Evolutionary conservation across 2,888 invertebrate genomes (phyloP), one percentile per base, ranked within the genome.

Genomic region (Trichogramma evanescens): DNA sequence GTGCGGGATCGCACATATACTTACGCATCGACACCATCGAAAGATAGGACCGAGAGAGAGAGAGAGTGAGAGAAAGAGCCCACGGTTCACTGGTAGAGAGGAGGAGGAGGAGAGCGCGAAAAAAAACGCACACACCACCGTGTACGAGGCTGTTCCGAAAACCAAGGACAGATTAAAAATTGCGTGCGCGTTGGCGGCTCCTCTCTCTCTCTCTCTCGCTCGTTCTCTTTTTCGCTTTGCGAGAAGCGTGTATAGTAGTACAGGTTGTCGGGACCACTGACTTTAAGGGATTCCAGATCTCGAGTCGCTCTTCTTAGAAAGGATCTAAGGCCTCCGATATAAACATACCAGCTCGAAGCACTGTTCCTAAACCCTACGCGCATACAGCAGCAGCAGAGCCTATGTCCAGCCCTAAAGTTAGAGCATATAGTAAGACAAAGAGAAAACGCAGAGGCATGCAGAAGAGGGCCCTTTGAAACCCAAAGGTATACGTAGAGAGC

Each of bases 251-350:
- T 26, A 26, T 26, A 26, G 26, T 3, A 26, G 26, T 26, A 26
- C 62, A 53, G 55, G 51, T 55, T 55, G 55, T 55, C 54, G 58
- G 55, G 59, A 63, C 56, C 56, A 54, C 57, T 63, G 63, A 63
- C 63, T 63, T 52, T 55, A 62, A 61, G 61, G 62, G 63, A 63
- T 62, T 61, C 55, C 61, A 52, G 50, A 58, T 58, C 61, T 59
- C 57, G 56, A 53, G 57, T 61, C 59, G 53, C 41, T 57, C 42
- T 64, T 65, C 63, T 59, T 40, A 59, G 65, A 65, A 65, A 57
- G 61, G 63, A 60, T 61, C 65, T 59, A 60, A 62, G 59, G 62
- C 46, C 50, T 38, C 50, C 60, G 51, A 45, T 46, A 53, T 43
- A 43, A 26, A 43, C 52, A 53, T 44, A 44, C 52, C 52, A 43